These are phyloP conservation scores for Pasiphila rectangulata DNA, from an alignment of 2,888 invertebrate species.

Conservation along the genomic window DNA sequence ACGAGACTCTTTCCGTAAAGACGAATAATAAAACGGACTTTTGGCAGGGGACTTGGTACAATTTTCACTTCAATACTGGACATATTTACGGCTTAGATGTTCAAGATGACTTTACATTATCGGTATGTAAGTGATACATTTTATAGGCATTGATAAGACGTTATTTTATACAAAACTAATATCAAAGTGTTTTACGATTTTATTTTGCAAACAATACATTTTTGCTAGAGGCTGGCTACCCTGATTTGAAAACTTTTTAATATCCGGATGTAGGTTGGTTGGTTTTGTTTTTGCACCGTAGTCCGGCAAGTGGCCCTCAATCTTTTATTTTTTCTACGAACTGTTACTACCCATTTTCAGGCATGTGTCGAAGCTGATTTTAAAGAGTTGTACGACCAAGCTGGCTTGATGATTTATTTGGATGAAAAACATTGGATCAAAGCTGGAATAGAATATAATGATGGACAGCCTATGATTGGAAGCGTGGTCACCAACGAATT, in stretches of 20 bases:
- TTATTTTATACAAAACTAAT: no score
- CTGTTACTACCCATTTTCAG: conserved; percentile 35
- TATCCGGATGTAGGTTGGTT: no score
- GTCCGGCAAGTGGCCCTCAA: not conserved
- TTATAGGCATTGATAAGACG: no score
- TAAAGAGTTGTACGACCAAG: conserved; percentile 62
- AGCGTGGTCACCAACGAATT: conserved; percentile 59
- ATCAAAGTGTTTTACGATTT: no score
- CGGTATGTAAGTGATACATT: conserved; percentile 43
- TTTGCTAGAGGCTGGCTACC: no score
- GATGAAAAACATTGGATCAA: conserved; percentile 69
- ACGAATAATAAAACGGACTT: conserved; percentile 64
- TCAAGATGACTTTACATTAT: conserved; percentile 54
- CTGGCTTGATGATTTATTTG: conserved; percentile 65
- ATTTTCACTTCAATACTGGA: conserved; percentile 53
- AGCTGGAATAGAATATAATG: conserved; percentile 66
- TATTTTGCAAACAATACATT: no score
- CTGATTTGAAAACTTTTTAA: not conserved
- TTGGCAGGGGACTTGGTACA: conserved; percentile 65
- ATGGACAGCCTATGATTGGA: conserved; percentile 64
- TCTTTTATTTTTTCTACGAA: not conserved
- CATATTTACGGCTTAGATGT: conserved; percentile 57
- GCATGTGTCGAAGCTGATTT: conserved; percentile 61
- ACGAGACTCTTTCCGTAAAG: conserved; percentile 42
- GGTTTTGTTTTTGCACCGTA: not conserved